Base-by-base conservation (phyloP, 2,113 vertebrate genomes). In the Centrocercus urophasianus region DNA sequence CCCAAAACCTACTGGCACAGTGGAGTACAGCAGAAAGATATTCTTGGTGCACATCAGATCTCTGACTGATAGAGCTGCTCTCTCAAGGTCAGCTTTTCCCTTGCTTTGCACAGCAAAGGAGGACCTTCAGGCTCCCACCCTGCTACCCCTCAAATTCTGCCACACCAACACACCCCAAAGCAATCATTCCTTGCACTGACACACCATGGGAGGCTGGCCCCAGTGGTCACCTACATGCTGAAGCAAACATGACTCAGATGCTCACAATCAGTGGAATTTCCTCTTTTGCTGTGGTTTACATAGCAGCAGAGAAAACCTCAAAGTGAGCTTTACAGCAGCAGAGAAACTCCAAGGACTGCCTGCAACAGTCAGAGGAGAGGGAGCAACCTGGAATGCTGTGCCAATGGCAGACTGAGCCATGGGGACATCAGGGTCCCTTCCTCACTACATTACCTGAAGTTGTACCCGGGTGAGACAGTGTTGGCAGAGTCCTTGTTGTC, bases 391-490 rank as follows among this genome's bases (percentile, higher is more conserved):
- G 10, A 50, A 38, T 48, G 16, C 38, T 14, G 57, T 40, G 27
- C 38, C 45, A 57, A 32, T 3, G 4, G 47, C 59, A 76, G 24
- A 19, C 2, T 8, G 61, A 80, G 60, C 45, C 5, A 3, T 43
- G 40, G 18, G 27, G 40, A 38, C 57, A 72, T 10, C 36, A 36
- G 28, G 43, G 7, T 20, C 45, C 56, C 32, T 57, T 67, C 34
- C 10, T 2, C 3, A 71, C 42, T 13, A 4, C 18, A 4, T 45
- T 90, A 99, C 99, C 99, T 98, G 97, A 99, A 99, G 93, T 99
- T 99, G 96, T 98, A 99, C 90, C 99, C 99, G 3, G 98, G 98
- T 1, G 99, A 98, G 56, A 99, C 97, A 0, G 97, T 98, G 89
- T 98, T 98, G 45, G 88, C 83, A 3, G 85, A 17, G 63, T 98